Base-by-base conservation (phyloP, 2,888 invertebrate genomes). In the Luperina testacea region DNA sequence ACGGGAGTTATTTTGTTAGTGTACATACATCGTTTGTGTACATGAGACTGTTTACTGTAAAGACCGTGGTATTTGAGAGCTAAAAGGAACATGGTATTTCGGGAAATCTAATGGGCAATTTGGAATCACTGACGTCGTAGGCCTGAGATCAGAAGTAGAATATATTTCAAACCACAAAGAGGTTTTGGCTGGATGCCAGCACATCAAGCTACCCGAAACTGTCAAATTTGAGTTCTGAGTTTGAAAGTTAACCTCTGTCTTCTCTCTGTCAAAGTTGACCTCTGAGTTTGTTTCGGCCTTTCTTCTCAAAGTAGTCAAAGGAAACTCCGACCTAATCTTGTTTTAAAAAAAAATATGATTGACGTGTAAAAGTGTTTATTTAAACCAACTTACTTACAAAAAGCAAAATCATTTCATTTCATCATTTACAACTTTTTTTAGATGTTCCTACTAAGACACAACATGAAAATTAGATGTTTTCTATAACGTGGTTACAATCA, bases 1-100 rank as follows among this genome's bases (percentile, higher is more conserved):
- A 75, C 74, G 32, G 61, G 69, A 68, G 70, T 78, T 80, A 84
- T 88, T 86, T 72, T 72, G 79, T 68, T 75, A 59, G 42, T 76
- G 32, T 73, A 53, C 59, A 75, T 53, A 53, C 63, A 75, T 53
- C 67, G 61, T 76, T 77, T 79, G 65, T 78, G 57, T 45, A 74
- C 70, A 86, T 61, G 27, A n/a, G 53, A 38, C n/a, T 84, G 61
- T 74, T 74, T 72, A 72, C 51, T 68, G 53, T 38, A 42, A 32
- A 57, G 32, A 45, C 20, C 61, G 15, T 79, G n/a, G n/a, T 59
- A 57, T 76, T 82, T 68, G n/a, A 45, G 61, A 68, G 53, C 27
- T 82, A 48, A 27, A 82, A 3, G 7, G 45, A 67, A 5, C n/a
- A 20, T 32, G 20, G 59, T 74, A 65, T 81, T 79, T 75, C 8